phyloP scores from a whole-genome alignment of 2,888 invertebrate species.

The Drosophila macrospina region DNA sequence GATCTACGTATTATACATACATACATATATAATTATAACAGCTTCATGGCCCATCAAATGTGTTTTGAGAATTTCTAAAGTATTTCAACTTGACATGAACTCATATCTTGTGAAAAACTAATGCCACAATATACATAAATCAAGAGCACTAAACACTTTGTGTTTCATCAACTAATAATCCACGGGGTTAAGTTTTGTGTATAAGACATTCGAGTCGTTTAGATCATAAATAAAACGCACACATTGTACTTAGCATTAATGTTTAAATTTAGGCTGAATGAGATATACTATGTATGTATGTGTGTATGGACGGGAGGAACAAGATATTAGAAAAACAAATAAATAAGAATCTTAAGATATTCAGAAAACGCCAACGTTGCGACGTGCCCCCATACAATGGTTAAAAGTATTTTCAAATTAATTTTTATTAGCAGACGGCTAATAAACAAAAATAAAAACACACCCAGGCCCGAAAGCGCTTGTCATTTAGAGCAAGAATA shows the following conservation, averaged over 20 bases:
- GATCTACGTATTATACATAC: neutral
- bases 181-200: conserved; percentile 40
- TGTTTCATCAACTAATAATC: conserved; percentile 60
- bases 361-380: conserved; percentile 36
- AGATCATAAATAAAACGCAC: conserved; percentile 68
- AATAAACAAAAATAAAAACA: conserved; percentile 67
- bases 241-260: conserved; percentile 57
- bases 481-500: conserved; percentile 59
- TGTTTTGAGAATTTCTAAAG: conserved; percentile 29
- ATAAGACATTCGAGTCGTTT: conserved; percentile 43
- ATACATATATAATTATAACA: conserved; percentile 3
- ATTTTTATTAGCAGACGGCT: conserved; percentile 78
- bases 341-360: conserved; percentile 75
- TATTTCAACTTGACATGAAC: conserved; percentile 44
- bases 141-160: conserved; percentile 56
- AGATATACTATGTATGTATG: conserved; percentile 65
- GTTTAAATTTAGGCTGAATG: conserved; percentile 55
- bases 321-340: conserved; percentile 71
- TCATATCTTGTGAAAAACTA: conserved; percentile 46
- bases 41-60: conserved; percentile 27
- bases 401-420: conserved; percentile 79
- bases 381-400: conserved; percentile 50
- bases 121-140: conserved; percentile 64
- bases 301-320: conserved; percentile 28
- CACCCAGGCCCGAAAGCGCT: conserved; percentile 15